Evolutionary conservation across 2,113 vertebrate genomes (phyloP).

Genomic region (Bambusicola thoracicus): DNA sequence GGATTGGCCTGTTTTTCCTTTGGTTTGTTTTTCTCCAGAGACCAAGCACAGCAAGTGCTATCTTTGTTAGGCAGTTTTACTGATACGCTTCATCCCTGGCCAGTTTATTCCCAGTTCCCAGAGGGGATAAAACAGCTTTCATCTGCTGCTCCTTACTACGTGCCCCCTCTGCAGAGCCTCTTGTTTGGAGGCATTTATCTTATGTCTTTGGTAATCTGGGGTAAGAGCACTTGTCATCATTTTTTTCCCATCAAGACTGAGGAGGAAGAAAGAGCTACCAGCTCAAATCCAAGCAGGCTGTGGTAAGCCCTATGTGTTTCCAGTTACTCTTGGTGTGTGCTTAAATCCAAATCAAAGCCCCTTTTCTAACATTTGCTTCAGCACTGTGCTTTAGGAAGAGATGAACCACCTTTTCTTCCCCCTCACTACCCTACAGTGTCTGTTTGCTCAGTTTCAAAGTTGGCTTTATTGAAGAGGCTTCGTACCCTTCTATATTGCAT

Average conservation of each 20-base stretch:
- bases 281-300: neutral
- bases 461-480: neutral
- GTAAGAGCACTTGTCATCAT: neutral
- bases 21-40: neutral
- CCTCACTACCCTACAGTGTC: neutral
- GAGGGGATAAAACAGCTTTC: constrained; percentile 24
- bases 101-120: neutral
- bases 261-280: neutral
- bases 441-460: neutral
- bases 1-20: neutral
- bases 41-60: neutral
- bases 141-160: neutral
- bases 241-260: neutral
- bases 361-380: neutral
- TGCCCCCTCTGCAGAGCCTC: neutral
- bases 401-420: neutral
- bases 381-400: neutral
- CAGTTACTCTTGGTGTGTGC: neutral
- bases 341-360: neutral
- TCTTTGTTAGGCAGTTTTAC: neutral
- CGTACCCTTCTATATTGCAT: neutral
- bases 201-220: neutral
- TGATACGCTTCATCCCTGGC: neutral
- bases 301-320: neutral
- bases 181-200: constrained; percentile 13